Percentiles rank a stretch among this genome's conserved stretches.
Conservation (phyloP, 2,888 invertebrate species). For the Rotaria macrura region DNA sequence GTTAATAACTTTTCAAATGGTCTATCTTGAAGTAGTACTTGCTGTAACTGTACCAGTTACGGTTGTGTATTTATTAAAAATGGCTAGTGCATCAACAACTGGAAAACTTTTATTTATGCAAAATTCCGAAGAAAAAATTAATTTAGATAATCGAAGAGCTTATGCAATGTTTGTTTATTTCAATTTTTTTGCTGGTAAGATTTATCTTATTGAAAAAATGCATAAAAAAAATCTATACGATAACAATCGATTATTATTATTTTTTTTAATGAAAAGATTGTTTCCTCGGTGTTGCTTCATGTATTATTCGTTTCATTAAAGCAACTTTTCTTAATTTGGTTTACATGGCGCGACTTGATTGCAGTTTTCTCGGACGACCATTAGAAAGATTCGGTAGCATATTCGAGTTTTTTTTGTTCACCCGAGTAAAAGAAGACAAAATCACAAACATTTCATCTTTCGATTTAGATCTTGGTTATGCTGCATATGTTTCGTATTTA, state of each 20-base stretch:
- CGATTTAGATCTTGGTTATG: background rate
- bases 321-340: background rate
- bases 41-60: background rate
- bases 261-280: background rate
- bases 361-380: constrained; percentile 21
- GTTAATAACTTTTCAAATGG: background rate
- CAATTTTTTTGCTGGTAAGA: constrained; percentile 19
- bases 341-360: constrained; percentile 14
- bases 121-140: background rate
- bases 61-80: background rate
- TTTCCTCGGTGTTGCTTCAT: constrained; percentile 4
- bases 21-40: background rate
- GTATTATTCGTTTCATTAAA: constrained; percentile 14
- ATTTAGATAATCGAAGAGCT: constrained; percentile 4
- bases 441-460: background rate
- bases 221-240: no score
- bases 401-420: no score
- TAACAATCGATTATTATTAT: background rate
- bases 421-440: background rate
- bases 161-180: constrained; percentile 18
- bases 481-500: constrained; percentile 12
- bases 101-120: background rate
- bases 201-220: background rate
- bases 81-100: background rate
- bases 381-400: background rate